Evolutionary conservation across 2,797 vertebrate genomes (phyloP).

Genomic region (Vireo griseus): DNA sequence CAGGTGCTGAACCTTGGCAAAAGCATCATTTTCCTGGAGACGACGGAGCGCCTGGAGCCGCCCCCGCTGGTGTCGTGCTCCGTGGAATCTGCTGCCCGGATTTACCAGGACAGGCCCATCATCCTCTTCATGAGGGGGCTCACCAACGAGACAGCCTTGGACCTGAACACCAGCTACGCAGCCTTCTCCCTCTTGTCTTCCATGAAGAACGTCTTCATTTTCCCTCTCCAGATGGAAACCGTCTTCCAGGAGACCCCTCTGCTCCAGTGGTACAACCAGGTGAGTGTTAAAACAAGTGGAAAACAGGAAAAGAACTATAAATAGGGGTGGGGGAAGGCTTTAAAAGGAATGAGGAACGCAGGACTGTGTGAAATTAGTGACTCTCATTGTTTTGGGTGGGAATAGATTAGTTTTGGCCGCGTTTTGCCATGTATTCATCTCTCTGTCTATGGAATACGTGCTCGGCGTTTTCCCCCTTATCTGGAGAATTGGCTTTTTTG

Average conservation of each 20-base stretch:
- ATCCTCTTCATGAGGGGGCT: constrained; percentile 75
- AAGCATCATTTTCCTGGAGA: constrained; percentile 77
- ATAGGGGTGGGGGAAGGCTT: accelerated
- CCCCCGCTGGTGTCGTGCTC: constrained; percentile 71
- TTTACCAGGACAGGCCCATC: constrained; percentile 64
- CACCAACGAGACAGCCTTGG: not conserved
- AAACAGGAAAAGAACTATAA: not conserved
- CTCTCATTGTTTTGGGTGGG: not conserved
- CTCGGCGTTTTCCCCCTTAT: not conserved
- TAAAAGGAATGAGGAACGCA: not conserved
- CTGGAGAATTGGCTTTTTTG: not conserved
- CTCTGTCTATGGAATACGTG: not conserved
- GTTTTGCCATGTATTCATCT: not conserved
- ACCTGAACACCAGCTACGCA: constrained; percentile 16
- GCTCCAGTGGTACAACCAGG: constrained; percentile 70
- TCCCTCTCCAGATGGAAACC: constrained; percentile 71
- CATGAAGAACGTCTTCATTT: constrained; percentile 75
- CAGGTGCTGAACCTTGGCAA: constrained; percentile 53
- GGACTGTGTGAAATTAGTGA: not conserved
- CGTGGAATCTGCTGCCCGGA: constrained; percentile 74
- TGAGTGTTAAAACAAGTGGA: not conserved
- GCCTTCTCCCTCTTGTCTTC: constrained; percentile 70
- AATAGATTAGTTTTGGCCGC: not conserved
- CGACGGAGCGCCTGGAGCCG: constrained; percentile 61
- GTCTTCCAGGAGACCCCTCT: constrained; percentile 76